Conservation (phyloP, 2,888 invertebrate genomes). For the Heliconius aoede region DNA sequence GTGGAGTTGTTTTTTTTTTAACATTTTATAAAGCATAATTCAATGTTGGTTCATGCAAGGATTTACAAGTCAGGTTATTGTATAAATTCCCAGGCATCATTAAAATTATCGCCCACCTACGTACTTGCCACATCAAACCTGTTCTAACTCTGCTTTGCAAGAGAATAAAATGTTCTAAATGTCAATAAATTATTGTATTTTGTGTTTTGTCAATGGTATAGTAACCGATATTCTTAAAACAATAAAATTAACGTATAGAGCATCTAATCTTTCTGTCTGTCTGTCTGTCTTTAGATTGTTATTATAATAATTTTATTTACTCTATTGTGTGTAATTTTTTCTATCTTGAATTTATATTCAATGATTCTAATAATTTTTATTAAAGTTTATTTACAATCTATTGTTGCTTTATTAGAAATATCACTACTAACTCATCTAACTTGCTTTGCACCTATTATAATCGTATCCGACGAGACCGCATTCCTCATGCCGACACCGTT, state of each 20-base stretch:
- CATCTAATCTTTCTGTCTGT: too few relatives aligned
- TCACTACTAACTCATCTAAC: slow-evolving; percentile 31
- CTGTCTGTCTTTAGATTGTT: too few relatives aligned
- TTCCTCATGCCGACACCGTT: slow-evolving; percentile 64
- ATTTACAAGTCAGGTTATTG: slow-evolving; percentile 30
- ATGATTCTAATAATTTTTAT: not conserved
- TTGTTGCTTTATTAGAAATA: not conserved
- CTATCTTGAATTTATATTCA: not conserved
- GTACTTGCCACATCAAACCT: slow-evolving; percentile 11
- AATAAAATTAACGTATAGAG: too few relatives aligned
- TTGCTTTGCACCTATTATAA: slow-evolving; percentile 37
- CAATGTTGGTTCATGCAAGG: slow-evolving; percentile 20
- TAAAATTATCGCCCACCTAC: slow-evolving; percentile 9
- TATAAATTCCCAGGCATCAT: slow-evolving; percentile 29
- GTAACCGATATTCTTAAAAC: not conserved
- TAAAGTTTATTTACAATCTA: not conserved
- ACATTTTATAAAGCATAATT: too few relatives aligned
- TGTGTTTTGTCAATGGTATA: not conserved
- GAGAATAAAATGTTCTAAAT: slow-evolving; percentile 2
- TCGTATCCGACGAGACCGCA: slow-evolving; percentile 62
- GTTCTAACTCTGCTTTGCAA: slow-evolving; percentile 9
- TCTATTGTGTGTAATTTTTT: not conserved
- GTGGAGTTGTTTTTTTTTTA: not conserved
- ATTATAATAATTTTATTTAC: not conserved
- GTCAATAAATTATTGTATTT: not conserved